Conservation (phyloP, 2,113 vertebrate species). For the Ictalurus punctatus region DNA sequence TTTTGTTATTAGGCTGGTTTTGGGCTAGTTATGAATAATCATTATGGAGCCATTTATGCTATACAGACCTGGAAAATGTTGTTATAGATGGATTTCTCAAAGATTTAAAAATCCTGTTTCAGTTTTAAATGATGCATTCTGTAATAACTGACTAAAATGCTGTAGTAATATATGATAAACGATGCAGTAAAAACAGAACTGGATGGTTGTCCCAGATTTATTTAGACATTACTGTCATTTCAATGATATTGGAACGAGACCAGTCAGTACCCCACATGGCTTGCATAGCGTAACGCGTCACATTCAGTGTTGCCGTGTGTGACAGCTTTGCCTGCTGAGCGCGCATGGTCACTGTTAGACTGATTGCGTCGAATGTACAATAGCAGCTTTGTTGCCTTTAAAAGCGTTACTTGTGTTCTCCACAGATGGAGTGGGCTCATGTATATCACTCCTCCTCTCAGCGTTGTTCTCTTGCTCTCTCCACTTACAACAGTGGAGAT, state of each 20-base stretch:
- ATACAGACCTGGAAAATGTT: not conserved
- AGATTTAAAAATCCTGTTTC: not conserved
- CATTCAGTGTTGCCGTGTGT: not conserved
- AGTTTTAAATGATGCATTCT: not conserved
- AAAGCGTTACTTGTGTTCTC: constrained; percentile 19
- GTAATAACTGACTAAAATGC: not conserved
- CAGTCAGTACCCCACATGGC: not conserved
- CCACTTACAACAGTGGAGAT: not conserved
- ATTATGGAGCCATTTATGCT: not conserved
- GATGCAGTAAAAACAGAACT: not conserved
- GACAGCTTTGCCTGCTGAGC: not conserved
- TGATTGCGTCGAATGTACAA: constrained; percentile 5
- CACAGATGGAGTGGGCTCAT: constrained; percentile 25
- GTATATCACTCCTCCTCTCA: constrained; percentile 23
- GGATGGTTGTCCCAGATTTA: not conserved
- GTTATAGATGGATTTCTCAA: not conserved
- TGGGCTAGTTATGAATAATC: not conserved
- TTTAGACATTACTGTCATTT: not conserved
- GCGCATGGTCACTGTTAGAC: not conserved
- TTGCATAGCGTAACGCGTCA: not conserved
- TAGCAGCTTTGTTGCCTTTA: constrained; percentile 28
- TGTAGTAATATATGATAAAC: not conserved
- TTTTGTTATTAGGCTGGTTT: not conserved
- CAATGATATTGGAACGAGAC: not conserved
- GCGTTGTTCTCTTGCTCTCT: not conserved